These are phyloP conservation scores for Crioceris asparagi DNA, from an alignment of 2,888 invertebrate genomes.

Conservation along the genomic window DNA sequence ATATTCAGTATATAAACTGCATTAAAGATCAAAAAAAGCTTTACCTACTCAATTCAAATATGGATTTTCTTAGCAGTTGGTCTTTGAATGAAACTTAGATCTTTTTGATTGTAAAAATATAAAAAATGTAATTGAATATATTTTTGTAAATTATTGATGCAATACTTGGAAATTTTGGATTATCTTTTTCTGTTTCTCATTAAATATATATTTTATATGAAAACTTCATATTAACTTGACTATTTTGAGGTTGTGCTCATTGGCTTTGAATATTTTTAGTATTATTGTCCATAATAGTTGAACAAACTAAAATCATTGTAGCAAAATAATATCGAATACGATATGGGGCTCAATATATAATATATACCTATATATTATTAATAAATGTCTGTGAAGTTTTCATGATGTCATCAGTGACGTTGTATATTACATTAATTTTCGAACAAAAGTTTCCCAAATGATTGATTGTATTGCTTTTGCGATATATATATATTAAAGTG, in stretches of 20 bases:
- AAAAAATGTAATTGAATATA: constrained; percentile 14
- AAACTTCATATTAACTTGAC: neutral
- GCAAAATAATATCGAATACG: no score
- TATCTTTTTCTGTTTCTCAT: constrained; percentile 4
- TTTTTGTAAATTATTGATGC: constrained; percentile 22
- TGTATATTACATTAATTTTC: no score
- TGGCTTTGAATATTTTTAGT: neutral
- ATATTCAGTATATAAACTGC: constrained; percentile 1
- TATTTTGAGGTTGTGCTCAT: neutral
- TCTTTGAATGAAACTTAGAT: no score
- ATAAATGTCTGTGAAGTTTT: no score
- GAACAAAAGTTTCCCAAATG: no score
- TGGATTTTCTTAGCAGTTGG: no score
- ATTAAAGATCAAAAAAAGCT: neutral
- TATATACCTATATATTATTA: no score
- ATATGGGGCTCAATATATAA: no score
- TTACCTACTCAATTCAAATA: no score
- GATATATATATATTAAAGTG: no score
- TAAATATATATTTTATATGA: constrained; percentile 9
- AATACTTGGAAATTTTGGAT: constrained; percentile 11
- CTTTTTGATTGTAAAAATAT: constrained; percentile 6
- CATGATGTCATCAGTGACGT: no score
- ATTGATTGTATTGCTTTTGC: no score
- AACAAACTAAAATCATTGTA: constrained; percentile 8
- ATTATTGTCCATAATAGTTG: constrained; percentile 4